These are phyloP conservation scores for Idaea aversata DNA, from an alignment of 2,888 invertebrate genomes.

Conservation along the genomic window DNA sequence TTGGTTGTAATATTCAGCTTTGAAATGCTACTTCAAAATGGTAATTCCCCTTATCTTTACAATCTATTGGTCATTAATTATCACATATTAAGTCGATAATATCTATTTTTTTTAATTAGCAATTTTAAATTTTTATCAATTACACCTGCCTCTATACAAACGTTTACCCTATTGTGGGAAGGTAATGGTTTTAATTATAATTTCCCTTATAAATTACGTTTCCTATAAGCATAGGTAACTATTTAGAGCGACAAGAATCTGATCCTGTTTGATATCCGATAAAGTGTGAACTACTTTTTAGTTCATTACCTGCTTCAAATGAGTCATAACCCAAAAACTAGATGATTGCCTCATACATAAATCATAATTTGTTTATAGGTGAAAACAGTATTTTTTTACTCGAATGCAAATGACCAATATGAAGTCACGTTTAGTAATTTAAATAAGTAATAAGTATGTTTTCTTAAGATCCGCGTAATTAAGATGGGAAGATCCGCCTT, in stretches of 20 bases:
- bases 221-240: background rate
- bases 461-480: constrained; percentile 40
- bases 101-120: background rate
- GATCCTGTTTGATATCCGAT: no score
- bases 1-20: background rate
- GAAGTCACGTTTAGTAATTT: constrained; percentile 22
- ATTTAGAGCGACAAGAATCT: background rate
- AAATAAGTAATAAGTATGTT: constrained; percentile 23
- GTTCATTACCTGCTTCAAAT: background rate
- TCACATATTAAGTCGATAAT: background rate
- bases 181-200: background rate
- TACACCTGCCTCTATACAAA: background rate
- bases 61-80: background rate
- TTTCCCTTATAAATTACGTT: background rate
- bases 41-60: background rate
- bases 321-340: background rate
- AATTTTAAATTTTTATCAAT: background rate
- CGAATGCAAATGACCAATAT: constrained; percentile 1
- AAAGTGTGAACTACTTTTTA: background rate
- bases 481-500: constrained; percentile 61
- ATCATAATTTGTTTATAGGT: background rate
- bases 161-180: background rate
- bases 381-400: background rate
- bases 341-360: constrained; percentile 2
- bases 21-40: background rate